These are phyloP conservation scores for Cygnus atratus DNA, from an alignment of 2,113 vertebrate genomes.

Conservation along the genomic window DNA sequence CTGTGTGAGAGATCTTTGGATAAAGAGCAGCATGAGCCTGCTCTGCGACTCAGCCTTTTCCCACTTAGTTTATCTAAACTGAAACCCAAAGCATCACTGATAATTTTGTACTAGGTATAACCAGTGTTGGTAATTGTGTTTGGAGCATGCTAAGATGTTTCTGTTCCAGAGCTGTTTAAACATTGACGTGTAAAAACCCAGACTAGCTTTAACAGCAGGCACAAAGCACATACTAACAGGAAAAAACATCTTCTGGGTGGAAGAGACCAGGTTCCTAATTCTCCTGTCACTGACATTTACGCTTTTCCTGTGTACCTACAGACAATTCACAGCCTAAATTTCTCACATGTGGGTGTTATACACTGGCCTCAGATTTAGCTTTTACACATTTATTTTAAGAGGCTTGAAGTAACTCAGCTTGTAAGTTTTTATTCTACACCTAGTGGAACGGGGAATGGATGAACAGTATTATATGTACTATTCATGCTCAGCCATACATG, in stretches of 20 bases:
- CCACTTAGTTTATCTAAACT: background rate
- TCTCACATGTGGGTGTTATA: background rate
- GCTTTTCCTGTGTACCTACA: background rate
- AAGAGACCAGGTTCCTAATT: background rate
- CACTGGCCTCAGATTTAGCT: background rate
- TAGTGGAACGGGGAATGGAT: background rate
- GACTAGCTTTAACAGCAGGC: background rate
- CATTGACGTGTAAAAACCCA: background rate
- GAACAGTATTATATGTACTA: background rate
- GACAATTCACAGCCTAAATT: background rate
- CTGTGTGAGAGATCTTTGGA: background rate
- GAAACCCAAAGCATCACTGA: background rate
- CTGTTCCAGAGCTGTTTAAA: background rate
- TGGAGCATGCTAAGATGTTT: background rate
- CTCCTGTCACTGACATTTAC: background rate
- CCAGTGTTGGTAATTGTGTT: background rate
- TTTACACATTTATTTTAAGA: background rate
- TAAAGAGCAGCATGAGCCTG: background rate
- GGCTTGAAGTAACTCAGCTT: background rate
- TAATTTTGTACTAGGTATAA: background rate
- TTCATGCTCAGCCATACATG: accelerated
- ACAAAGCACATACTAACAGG: background rate
- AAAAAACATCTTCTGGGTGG: background rate
- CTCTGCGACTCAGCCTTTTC: background rate
- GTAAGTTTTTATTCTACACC: background rate